Base-by-base conservation (phyloP, 2,797 vertebrate species). In the Pantherophis alleghaniensis region DNA sequence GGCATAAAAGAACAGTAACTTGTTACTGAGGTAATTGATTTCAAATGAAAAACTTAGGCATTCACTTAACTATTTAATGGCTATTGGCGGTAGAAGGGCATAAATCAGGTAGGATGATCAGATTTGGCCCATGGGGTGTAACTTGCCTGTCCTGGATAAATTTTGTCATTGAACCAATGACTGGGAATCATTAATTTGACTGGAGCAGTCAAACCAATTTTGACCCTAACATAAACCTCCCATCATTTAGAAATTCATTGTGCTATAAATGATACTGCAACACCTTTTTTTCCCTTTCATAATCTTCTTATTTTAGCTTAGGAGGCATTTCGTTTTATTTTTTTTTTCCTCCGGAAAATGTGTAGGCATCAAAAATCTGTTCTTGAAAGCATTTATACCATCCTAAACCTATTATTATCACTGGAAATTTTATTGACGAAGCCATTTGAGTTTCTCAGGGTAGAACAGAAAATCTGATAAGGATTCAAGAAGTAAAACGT, bases 401-500 rank as follows among this genome's bases (percentile, higher is more conserved):
- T 22, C 42, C 74, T 74, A 57, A 79, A 14, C 13, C 20, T 42
- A 60, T 60, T 87, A 37, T 42, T 51, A 13, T 87, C 79, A 87
- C 16, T 74, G 22, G 13, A 28, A 22, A 57, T 60, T 91, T 79
- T 66, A 60, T 56, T 61, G 51, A 93, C 26, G 90, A 51, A 51
- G 14, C 10, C 4, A 13, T 86, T 86, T 56, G 69, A 26, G 47
- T 24, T 16, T 66, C 83, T 87, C 6, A 5, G 9, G 18, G 32
- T 1, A 61, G 60, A 87, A n/a, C 59, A 66, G n/a, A 42, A n/a
- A 90, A 93, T 26, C 59, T 90, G 55, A 12, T 91, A 79, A 61
- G 92, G 42, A 59, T 87, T 9, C 51, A 88, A 66, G 51, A 91
- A 37, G n/a, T 51, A 89, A 90, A 92, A 95, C 89, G 86, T 7